Base-by-base conservation (phyloP, 1,140 invertebrate genomes). In the Diploscapter pachys region DNA sequence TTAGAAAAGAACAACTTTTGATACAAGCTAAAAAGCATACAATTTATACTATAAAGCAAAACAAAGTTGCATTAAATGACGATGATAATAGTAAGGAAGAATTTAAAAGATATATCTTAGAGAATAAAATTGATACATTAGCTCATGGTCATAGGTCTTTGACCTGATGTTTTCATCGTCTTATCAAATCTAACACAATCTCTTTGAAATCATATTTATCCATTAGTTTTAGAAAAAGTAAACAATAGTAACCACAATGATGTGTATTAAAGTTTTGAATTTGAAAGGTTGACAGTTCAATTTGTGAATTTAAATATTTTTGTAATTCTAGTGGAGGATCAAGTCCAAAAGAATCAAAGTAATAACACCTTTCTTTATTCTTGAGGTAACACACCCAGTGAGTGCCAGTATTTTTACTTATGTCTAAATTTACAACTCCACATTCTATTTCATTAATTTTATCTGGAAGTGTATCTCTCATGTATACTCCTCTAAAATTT, bases 291-390 rank as follows among this genome's bases (percentile, higher is more conserved):
- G 76, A 77, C 53, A 68, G 51, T 61, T 57, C 52, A 9, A 71
- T 71, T 77, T 77, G 9, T 75, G 8, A 75, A 62, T 76, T 75
- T 48, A 77, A 68, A 64, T 77, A 77, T 65, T 77, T 77, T 68
- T 52, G 3, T 54, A 77, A 4, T 77, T 77, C 73, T 62, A 3
- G 4, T 55, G 76, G 76, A 11, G 76, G 76, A 53, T 77, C 73
- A 51, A 77, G 63, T 48, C 76, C 76, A 65, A 77, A 77, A 5
- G 64, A 77, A 63, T 77, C 76, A 63, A 77, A 77, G 9, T 77
- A 77, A 68, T 77, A 77, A 5, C 13, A 56, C n/a, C 76, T 13
- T 49, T 66, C 51, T 54, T 77, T 69, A 68, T 77, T 13, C n/a
- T 61, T 61, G 49, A 49, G 50, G 63, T 77, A 77, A 77, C 76